Conservation (phyloP, 2,113 vertebrate genomes). For the Psophia crepitans region DNA sequence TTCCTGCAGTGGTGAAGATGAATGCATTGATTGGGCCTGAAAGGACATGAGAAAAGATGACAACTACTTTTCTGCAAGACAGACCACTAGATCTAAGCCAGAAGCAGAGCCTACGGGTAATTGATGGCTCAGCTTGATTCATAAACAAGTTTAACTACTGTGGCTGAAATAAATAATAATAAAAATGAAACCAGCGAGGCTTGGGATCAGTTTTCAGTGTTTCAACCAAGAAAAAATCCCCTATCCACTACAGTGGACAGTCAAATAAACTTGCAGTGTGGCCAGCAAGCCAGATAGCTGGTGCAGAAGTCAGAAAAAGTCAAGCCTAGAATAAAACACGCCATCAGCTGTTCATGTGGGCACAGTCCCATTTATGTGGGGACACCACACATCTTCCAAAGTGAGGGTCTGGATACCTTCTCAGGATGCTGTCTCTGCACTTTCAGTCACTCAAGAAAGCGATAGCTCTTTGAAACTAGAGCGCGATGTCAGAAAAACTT, state of each 20-base stretch:
- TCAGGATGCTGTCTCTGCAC: background rate
- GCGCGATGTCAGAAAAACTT: too few species aligned
- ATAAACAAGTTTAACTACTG: background rate
- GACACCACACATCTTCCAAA: background rate
- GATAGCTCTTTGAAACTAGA: background rate
- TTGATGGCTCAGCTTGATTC: background rate
- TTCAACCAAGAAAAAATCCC: background rate
- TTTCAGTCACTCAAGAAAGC: background rate
- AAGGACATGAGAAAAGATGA: background rate
- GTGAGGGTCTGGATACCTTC: background rate
- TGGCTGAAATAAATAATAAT: background rate
- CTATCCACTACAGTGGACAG: background rate
- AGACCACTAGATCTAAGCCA: background rate
- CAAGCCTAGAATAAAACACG: background rate
- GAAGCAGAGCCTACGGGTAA: background rate
- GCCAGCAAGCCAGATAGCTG: background rate
- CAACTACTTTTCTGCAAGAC: background rate
- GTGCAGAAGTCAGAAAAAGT: background rate
- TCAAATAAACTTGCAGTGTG: background rate
- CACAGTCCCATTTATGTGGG: background rate
- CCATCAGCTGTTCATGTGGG: background rate
- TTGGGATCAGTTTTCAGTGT: background rate
- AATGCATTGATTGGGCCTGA: background rate
- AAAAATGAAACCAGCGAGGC: background rate
- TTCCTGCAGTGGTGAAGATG: background rate